Evolutionary conservation across 2,113 vertebrate species (phyloP), one percentile per base, ranked within the genome.

Genomic region (Microcebus murinus): DNA sequence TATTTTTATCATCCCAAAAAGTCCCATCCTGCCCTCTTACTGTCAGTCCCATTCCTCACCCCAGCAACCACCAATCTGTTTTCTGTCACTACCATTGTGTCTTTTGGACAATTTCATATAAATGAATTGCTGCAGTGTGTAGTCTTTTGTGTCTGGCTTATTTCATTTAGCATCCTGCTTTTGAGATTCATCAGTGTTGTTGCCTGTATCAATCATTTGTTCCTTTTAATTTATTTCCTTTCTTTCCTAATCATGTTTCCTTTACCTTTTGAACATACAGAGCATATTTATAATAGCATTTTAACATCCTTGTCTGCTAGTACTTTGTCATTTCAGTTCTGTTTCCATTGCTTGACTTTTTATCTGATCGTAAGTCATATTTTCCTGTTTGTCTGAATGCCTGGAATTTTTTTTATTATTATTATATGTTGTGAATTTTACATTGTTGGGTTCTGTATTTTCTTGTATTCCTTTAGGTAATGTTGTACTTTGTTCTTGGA

Each of bases 401-500:
- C 61, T 79, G 27, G 42, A 63, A 55, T 91, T 52, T 79, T 77
- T 57, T 57, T 57, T 18, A 55, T 55, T 52, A 61, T 70, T 39
- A 71, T 34, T 89, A 50, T 57, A 15, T 70, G 15, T 70, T 57
- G 15, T 79, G 7, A 90, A 88, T 86, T 86, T 82, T 65, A 82
- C 36, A 48, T 65, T 68, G 27, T 34, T n/a, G 63, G 36, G 12
- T 59, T 27, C 31, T 87, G 3, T 39, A 29, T 74, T 81, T 36
- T 77, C 23, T 93, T 93, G 27, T 23, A 36, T 88, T 55, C 39
- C 14, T 82, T 81, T 86, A 76, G 67, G 31, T 81, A 81, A 52
- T 84, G 20, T 48, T 68, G 67, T 45, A 74, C 55, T 96, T 92
- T 85, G 57, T 90, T 92, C 85, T 74, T 74, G 13, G 21, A 81